Evolutionary conservation across 2,797 vertebrate species (phyloP), one percentile per base, ranked within the genome.

Genomic region (Erethizon dorsatum): DNA sequence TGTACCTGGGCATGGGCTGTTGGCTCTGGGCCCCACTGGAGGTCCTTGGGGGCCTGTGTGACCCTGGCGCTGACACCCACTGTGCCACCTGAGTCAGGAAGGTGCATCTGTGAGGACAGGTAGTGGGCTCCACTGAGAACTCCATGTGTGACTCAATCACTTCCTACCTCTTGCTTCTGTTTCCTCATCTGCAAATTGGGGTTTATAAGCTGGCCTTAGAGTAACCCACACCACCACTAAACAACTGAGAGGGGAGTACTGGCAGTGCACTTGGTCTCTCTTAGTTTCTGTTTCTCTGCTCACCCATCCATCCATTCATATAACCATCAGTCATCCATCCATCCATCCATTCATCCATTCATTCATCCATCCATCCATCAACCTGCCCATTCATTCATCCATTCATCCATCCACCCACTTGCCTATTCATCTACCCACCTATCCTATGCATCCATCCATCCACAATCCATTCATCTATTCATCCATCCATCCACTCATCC

Each of bases 331-430:
- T n/a, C 59, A 31, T 9, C 33, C 22, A 37, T 5, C 4, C 73
- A 37, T 2, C 24, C 20, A 8, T 18, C 1, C 41, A 8, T 18
- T 0, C 41, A 71, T 0, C 3, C 57, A 61, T 1, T 6, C n/a
- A 28, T 5, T 6, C 28, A 11, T 4, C 65, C 65, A 10, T 10
- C 33, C 78, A 22, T 77, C 24, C 47, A 15, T 22, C 63, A 15
- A 20, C 4, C 5, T 1, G 7, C 18, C 15, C 56, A 12, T 1
- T 13, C 17, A 1, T 12, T 2, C 5, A 50, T 1, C 17, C 13
- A 31, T 2, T 20, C 37, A 56, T 14, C 15, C 50, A 65, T 56
- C n/a, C 28, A 24, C 24, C 33, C 17, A 57, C 63, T 65, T 3
- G 18, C 6, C 28, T 65, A 4, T 12, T 57, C 17, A 22, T 9